Conservation (phyloP, 2,797 vertebrate species). For the Phrynocephalus forsythii region DNA sequence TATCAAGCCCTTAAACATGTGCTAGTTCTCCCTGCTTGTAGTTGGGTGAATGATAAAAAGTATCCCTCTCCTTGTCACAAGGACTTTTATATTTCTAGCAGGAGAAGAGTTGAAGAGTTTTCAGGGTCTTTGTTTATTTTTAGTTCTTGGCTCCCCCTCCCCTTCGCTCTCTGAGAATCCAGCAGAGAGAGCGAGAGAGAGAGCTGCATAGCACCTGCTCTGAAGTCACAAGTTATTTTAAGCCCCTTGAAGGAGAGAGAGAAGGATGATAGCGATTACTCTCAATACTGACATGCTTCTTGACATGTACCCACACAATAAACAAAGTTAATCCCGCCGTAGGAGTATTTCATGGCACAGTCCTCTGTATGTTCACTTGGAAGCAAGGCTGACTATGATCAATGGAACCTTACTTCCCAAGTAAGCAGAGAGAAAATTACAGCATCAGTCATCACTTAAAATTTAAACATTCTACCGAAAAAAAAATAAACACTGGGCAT, state of each 20-base stretch:
- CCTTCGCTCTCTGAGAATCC: constrained; percentile 54
- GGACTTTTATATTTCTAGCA: constrained; percentile 34
- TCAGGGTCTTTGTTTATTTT: constrained; percentile 70
- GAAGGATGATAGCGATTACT: constrained; percentile 83
- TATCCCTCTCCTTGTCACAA: constrained; percentile 37
- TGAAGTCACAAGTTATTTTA: constrained; percentile 90
- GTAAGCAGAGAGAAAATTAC: neutral
- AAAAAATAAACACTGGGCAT: constrained; percentile 26
- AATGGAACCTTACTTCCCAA: neutral
- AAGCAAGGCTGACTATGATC: neutral
- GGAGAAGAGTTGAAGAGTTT: constrained; percentile 51
- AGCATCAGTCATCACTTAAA: constrained; percentile 38
- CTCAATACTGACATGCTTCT: constrained; percentile 50
- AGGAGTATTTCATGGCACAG: neutral
- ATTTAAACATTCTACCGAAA: constrained; percentile 12
- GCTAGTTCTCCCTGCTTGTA: neutral
- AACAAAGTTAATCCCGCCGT: neutral
- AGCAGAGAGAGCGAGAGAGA: constrained; percentile 75
- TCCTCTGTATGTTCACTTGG: neutral
- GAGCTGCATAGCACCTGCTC: constrained; percentile 91
- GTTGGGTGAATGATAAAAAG: neutral
- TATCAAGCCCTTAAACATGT: constrained; percentile 28
- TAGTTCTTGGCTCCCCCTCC: constrained; percentile 68
- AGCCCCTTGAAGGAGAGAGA: constrained; percentile 84
- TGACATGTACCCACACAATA: constrained; percentile 54